A percentile compares a stretch with the other conserved stretches of the same genome.
phyloP scores from a whole-genome alignment of 2,888 invertebrate genomes.

The Panorpa germanica region DNA sequence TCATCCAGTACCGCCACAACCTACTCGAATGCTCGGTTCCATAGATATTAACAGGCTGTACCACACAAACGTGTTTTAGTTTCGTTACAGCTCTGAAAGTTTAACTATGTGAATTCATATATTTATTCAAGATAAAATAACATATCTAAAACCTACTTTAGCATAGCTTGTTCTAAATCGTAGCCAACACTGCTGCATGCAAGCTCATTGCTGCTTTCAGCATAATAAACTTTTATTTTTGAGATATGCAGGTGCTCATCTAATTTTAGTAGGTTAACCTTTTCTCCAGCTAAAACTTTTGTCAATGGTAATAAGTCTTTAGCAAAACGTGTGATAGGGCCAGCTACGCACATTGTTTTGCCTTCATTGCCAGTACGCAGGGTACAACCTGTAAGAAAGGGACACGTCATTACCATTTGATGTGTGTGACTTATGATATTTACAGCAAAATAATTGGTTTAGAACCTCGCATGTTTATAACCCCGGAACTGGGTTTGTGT shows the following conservation, averaged over 20 bases:
- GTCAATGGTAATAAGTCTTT: slow-evolving; percentile 64
- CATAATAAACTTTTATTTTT: slow-evolving; percentile 54
- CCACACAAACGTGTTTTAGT: slow-evolving; percentile 21
- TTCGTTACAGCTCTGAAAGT: slow-evolving; percentile 23
- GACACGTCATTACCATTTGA: not conserved
- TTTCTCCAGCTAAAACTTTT: slow-evolving; percentile 37
- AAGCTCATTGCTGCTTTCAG: slow-evolving; percentile 53
- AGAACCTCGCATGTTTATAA: not conserved
- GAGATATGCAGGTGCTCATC: slow-evolving; percentile 40
- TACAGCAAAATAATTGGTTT: no score
- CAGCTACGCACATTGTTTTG: slow-evolving; percentile 65
- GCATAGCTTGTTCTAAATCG: slow-evolving; percentile 44
- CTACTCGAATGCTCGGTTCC: slow-evolving; percentile 29
- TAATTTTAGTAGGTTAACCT: slow-evolving; percentile 32
- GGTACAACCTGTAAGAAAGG: slow-evolving; percentile 35
- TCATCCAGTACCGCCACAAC: slow-evolving; percentile 63
- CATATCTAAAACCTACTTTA: slow-evolving; percentile 22
- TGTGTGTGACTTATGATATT: not conserved
- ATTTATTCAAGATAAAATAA: slow-evolving; percentile 1
- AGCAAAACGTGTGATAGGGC: slow-evolving; percentile 63
- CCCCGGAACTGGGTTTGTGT: slow-evolving; percentile 52
- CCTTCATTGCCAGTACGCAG: slow-evolving; percentile 44
- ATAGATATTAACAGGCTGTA: slow-evolving; percentile 18
- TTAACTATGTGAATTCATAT: slow-evolving; percentile 1
- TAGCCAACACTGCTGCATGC: slow-evolving; percentile 48